Evolutionary conservation across 2,797 vertebrate species (phyloP).

Genomic region (Chrysocyon brachyurus): DNA sequence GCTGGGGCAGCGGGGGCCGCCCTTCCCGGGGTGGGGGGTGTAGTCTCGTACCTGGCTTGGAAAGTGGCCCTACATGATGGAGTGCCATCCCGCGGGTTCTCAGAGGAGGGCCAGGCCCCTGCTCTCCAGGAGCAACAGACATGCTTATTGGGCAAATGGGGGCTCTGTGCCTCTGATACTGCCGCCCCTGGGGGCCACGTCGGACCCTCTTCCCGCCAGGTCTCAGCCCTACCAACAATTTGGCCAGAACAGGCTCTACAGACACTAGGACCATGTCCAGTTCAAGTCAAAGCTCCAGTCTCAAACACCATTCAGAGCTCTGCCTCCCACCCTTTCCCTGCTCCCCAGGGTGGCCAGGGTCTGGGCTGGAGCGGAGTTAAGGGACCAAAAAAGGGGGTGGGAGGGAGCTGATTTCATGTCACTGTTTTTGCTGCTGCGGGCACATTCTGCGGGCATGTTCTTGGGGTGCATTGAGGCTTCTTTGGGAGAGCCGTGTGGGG

Average conservation of each 20-base stretch:
- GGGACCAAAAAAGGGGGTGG: fast-evolving
- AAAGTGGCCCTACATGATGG: fast-evolving
- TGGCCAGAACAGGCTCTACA: fast-evolving
- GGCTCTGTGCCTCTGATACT: neutral
- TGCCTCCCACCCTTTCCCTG: too few species aligned
- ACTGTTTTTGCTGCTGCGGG: fast-evolving
- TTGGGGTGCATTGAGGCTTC: neutral
- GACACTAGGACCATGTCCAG: neutral
- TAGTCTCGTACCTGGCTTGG: fast-evolving
- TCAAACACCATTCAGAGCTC: neutral
- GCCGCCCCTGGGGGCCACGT: fast-evolving
- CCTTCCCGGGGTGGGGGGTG: fast-evolving
- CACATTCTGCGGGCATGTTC: fast-evolving
- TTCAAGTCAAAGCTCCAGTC: fast-evolving
- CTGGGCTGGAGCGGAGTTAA: neutral
- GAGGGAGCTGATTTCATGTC: too few species aligned
- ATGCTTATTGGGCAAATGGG: fast-evolving
- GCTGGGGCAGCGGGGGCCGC: fast-evolving
- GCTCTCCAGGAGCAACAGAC: too few species aligned
- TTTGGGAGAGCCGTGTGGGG: neutral
- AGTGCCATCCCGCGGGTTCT: fast-evolving
- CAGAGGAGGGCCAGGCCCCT: fast-evolving
- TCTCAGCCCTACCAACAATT: neutral
- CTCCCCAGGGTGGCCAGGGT: fast-evolving
- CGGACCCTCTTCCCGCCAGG: neutral